Base-by-base conservation (phyloP, 2,888 invertebrate species). In the Hemithea aestivaria region DNA sequence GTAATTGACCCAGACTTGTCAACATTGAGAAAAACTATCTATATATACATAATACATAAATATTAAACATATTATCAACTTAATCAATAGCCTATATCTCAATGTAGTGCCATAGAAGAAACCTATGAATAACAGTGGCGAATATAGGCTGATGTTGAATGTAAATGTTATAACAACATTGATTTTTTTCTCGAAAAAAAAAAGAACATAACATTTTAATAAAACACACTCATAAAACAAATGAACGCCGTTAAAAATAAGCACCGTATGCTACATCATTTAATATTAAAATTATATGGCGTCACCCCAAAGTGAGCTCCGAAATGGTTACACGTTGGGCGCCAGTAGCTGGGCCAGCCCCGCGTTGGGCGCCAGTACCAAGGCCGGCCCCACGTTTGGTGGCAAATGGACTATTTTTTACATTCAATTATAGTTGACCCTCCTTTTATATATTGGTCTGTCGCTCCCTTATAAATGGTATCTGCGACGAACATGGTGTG, bases 371-470 rank as follows among this genome's bases (percentile, higher is more conserved):
- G 35, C 48, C 45, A 45, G 45, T 40, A 27, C 34, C 46, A 40
- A 53, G 35, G 31, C 26, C 24, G 23, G 38, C 43, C 46, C 73
- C 65, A 58, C 53, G 53, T 53, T 62, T 67, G 67, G 66, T 58
- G 62, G 61, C 67, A 76, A 64, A 66, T 67, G 63, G 71, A 56
- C 73, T 66, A 81, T 83, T 84, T 82, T 84, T 83, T 79, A 77
- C 77, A 79, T 82, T 82, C 81, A 83, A 84, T 85, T 81, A 84
- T 71, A 67, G 66, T 60, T 76, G 72, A 72, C 82, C 79, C 74
- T 73, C 68, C 66, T 69, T 73, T 64, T 74, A 73, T 78, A 84
- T 83, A 81, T 84, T 78, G 78, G 68, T 75, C 73, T 76, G 78
- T 80, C 77, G 70, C 70, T 62, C 77, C 69, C 70, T 82, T 67